Evolutionary conservation across 2,888 invertebrate genomes (phyloP), one percentile per base, ranked within the genome.

Genomic region (Amphipoea lucens): DNA sequence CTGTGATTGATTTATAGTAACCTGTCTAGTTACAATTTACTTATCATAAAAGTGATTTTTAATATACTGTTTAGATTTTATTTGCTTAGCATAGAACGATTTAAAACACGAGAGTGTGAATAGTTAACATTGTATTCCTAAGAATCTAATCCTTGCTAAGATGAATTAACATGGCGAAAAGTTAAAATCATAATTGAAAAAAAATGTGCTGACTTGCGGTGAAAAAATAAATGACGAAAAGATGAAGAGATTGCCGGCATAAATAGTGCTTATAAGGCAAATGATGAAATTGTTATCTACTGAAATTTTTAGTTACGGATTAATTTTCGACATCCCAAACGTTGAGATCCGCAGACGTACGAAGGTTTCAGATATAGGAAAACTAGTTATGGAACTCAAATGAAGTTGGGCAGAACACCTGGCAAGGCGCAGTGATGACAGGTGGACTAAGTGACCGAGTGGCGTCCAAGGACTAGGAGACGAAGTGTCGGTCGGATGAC

Each of bases 1-100:
- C 48, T 70, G 78, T 83, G 90, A 88, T 85, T 90, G 88, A 89
- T 89, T 90, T 89, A 90, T 72, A 70, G 71, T 71, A 60, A n/a
- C 70, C 80, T 74, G 78, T 81, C 83, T 78, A 69, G 51, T 65
- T 48, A 78, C 70, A 74, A 84, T 81, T 84, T 82, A 81, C 73
- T 81, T 86, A 76, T 84, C 84, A 77, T 79, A 81, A 86, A 88
- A 78, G 40, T 74, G 75, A 73, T 81, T 80, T 84, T 71, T 74
- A 73, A 71, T 79, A 62, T 66, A 67, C 45, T 75, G 48, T 73
- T 82, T 73, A 6, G 1, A n/a, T 60, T 66, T 66, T 51, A 29
- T 48, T 40, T 23, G 11, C 65, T 40, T 65, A 40, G 4, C 23
- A 40, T 40, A 65, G 4, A 4, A 20, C 11, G 65, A 65, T 40